phyloP scores from a whole-genome alignment of 2,888 invertebrate species.

The Tanytarsus gracilentus region DNA sequence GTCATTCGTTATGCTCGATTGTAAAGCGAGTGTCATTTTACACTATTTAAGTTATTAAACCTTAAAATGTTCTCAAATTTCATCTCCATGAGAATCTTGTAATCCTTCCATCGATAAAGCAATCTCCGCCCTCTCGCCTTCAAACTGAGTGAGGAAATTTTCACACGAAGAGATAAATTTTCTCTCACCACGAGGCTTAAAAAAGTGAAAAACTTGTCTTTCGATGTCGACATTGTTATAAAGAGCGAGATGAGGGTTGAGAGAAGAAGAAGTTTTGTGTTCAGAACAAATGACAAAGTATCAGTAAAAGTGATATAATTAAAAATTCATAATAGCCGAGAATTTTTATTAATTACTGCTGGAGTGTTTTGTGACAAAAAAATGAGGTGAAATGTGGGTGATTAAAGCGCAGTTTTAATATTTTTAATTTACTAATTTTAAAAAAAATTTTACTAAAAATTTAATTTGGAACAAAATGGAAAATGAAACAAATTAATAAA shows the following conservation, averaged over 20 bases:
- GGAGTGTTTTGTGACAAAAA: not conserved
- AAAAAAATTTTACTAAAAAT: too few species aligned
- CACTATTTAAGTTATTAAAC: too few species aligned
- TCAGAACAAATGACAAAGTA: slow-evolving; percentile 14
- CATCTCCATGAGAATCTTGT: too few species aligned
- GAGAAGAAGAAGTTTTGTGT: not conserved
- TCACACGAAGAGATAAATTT: too few species aligned
- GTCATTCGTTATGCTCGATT: too few species aligned
- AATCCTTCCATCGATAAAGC: too few species aligned
- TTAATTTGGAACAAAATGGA: not conserved
- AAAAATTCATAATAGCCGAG: slow-evolving; percentile 27
- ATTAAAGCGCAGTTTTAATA: slow-evolving; percentile 16
- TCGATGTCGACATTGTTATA: not conserved
- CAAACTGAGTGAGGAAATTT: too few species aligned
- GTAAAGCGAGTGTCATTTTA: too few species aligned
- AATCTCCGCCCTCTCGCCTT: too few species aligned
- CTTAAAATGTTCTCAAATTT: too few species aligned
- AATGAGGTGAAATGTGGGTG: not conserved
- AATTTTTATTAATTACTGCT: slow-evolving; percentile 22
- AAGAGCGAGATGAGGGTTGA: not conserved
- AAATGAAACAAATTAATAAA: not conserved
- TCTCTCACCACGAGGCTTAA: too few species aligned
- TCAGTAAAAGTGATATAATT: slow-evolving; percentile 19
- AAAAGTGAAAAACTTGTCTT: too few species aligned
- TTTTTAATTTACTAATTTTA: slow-evolving; percentile 1